These are phyloP conservation scores for Zaprionus vittiger DNA, from an alignment of 1,140 invertebrate genomes.

Conservation along the genomic window DNA sequence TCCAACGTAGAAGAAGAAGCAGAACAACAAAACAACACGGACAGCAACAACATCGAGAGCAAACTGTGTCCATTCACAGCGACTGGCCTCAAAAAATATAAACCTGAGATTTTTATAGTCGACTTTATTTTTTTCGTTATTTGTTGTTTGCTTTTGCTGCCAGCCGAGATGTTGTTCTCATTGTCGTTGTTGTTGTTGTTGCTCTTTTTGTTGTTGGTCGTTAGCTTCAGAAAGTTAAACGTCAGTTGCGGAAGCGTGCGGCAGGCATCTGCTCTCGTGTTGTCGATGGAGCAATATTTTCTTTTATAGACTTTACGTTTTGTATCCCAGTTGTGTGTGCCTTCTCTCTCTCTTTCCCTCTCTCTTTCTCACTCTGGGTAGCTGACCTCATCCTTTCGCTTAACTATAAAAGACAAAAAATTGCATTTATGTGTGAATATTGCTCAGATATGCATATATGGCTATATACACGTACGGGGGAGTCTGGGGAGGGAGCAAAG, in stretches of 20 bases:
- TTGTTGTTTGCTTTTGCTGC: slow-evolving; percentile 25
- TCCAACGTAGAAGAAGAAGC: slow-evolving; percentile 39
- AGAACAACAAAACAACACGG: slow-evolving; percentile 29
- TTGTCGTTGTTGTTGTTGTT: slow-evolving; percentile 4
- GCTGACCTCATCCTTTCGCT: slow-evolving; percentile 58
- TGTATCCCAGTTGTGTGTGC: slow-evolving; percentile 26
- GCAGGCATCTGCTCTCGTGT: slow-evolving; percentile 28
- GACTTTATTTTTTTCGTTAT: slow-evolving; percentile 65
- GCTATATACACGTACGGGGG: background rate
- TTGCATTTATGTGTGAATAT: slow-evolving; percentile 35
- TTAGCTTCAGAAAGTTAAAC: slow-evolving; percentile 35
- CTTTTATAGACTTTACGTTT: slow-evolving; percentile 73
- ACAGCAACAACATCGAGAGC: slow-evolving; percentile 33
- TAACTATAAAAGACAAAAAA: slow-evolving; percentile 42
- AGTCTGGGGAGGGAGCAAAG: background rate
- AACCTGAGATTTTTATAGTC: slow-evolving; percentile 75
- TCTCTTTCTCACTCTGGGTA: slow-evolving; percentile 2
- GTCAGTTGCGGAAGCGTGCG: slow-evolving; percentile 16
- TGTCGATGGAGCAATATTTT: slow-evolving; percentile 59
- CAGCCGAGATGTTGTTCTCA: slow-evolving; percentile 13
- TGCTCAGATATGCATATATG: slow-evolving; percentile 10
- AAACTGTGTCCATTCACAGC: slow-evolving; percentile 38
- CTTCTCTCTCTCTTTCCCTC: background rate
- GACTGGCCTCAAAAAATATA: slow-evolving; percentile 61
- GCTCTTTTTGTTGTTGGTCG: slow-evolving; percentile 17